Evolutionary conservation across 2,888 invertebrate species (phyloP), one percentile per base, ranked within the genome.

Genomic region (Pachymerium ferrugineum): DNA sequence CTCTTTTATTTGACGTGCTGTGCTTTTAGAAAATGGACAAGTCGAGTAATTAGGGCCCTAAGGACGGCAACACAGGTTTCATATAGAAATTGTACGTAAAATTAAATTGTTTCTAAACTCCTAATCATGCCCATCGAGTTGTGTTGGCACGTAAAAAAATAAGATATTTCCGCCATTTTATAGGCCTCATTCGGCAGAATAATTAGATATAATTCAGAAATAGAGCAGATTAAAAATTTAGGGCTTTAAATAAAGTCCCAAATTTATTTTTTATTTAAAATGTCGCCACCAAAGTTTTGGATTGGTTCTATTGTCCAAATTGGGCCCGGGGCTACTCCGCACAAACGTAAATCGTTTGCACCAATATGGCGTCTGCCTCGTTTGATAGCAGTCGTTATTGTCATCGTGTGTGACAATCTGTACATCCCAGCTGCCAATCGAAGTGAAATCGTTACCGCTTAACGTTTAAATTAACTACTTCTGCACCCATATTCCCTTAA

Each of bases 1-100:
- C 16, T n/a, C n/a, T 38, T 14, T 38, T 12, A 4, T n/a, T 38
- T 14, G 5, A 54, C 54, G 25, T 47, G 47, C 47, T 22, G 22
- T 25, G 22, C 19, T 25, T n/a, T 54, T 12, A 54, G 54, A 54
- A 54, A 54, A 54, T 54, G 54, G 54, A 5, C 25, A 54, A 54
- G 25, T 54, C 25, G 54, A 54, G 54, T 22, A 54, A 54, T 25
- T 54, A 54, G 54, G 54, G 54, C 54, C 25, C 22, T 25, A 22
- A 54, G 54, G 54, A 54, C 54, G 54, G 54, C 54, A 54, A 54
- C 54, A 54, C 54, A 25, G 54, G 54, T 54, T 54, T 54, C 54
- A 54, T 25, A 54, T 14, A 54, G 54, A 54, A 54, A 54, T 54
- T 54, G 54, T 54, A 54, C 54, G 54, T 47, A 16, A 47, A 47